Evolutionary conservation across 1,140 invertebrate species (phyloP).

Genomic region (Bradynema listronoti): DNA sequence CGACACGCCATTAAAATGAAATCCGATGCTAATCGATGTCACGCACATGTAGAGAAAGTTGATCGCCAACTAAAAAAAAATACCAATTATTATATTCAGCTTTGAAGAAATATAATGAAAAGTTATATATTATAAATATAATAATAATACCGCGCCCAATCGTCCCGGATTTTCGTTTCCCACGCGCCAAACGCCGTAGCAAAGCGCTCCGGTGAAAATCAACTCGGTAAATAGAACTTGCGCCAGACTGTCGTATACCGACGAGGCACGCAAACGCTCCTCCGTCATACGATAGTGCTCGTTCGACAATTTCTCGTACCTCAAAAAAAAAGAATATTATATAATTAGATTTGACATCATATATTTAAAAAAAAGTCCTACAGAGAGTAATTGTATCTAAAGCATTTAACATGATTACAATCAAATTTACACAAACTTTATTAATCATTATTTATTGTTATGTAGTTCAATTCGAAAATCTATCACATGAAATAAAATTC

Average conservation of each 20-base stretch:
- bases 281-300: slow-evolving; percentile 50
- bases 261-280: slow-evolving; percentile 47
- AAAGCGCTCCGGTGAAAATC: slow-evolving; percentile 51
- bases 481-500: too few relatives aligned
- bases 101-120: slow-evolving; percentile 12
- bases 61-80: slow-evolving; percentile 40
- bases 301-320: slow-evolving; percentile 46
- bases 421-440: too few relatives aligned
- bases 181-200: slow-evolving; percentile 49
- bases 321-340: slow-evolving; percentile 27
- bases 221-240: slow-evolving; percentile 54
- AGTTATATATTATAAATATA: slow-evolving; percentile 1
- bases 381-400: too few relatives aligned
- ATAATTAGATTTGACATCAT: too few relatives aligned
- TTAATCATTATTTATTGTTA: too few relatives aligned
- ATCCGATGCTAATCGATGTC: slow-evolving; percentile 54
- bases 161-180: slow-evolving; percentile 46
- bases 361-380: too few relatives aligned
- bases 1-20: slow-evolving; percentile 51
- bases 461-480: too few relatives aligned
- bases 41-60: slow-evolving; percentile 57
- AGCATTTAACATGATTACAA: too few relatives aligned
- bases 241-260: slow-evolving; percentile 51
- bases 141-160: slow-evolving; percentile 34
- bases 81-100: background rate